These are phyloP conservation scores for Zapornia atra DNA, from an alignment of 2,113 vertebrate species.

Conservation along the genomic window DNA sequence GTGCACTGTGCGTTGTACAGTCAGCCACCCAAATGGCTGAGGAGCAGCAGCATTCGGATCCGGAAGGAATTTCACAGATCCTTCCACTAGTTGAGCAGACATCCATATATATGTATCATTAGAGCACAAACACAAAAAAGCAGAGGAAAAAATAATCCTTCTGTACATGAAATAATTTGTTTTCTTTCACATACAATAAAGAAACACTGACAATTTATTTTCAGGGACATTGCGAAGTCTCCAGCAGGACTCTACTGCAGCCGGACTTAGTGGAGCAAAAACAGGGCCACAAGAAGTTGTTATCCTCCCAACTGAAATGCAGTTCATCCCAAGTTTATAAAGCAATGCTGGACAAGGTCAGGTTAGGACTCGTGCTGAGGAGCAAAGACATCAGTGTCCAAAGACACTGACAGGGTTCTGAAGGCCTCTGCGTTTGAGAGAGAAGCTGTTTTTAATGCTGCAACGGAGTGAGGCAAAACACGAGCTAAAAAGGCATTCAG, in stretches of 20 bases:
- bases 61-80: background rate
- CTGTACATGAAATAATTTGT: background rate
- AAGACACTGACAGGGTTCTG: too few relatives aligned
- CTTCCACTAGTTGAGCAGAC: background rate
- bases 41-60: background rate
- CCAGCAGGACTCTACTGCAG: background rate
- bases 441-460: background rate
- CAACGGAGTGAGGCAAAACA: background rate
- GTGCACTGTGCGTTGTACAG: background rate
- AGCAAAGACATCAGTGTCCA: rapidly evolving
- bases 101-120: background rate
- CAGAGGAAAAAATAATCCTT: background rate
- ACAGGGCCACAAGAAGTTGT: background rate
- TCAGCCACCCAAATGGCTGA: background rate
- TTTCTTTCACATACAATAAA: background rate
- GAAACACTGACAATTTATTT: background rate
- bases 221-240: background rate
- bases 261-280: background rate
- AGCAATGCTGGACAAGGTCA: background rate
- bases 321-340: background rate
- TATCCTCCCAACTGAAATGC: background rate
- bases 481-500: background rate
- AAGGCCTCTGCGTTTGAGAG: background rate
- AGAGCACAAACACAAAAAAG: background rate
- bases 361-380: background rate